Percentiles rank a stretch among this genome's conserved stretches.
Conservation (phyloP, 2,113 vertebrate genomes). For the Brachypodius melanocephalos region DNA sequence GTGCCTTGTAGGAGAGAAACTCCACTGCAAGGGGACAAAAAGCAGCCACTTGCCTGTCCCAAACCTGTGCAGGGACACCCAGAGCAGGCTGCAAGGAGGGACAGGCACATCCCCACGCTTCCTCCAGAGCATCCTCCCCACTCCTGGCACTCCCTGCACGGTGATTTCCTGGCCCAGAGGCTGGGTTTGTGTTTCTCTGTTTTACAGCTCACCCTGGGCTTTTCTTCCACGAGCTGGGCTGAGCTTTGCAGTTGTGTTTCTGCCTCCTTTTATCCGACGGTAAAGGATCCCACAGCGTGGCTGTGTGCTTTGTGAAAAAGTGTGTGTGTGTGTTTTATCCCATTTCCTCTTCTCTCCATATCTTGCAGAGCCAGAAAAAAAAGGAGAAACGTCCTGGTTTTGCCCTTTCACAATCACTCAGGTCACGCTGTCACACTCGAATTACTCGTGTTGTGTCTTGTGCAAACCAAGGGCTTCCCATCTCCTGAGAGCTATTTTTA, state of each 20-base stretch:
- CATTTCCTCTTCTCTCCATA: background rate
- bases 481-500: background rate
- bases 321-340: background rate
- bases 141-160: background rate
- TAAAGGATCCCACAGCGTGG: background rate
- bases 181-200: background rate
- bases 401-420: background rate
- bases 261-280: background rate
- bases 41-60: background rate
- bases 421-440: background rate
- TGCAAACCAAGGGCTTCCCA: background rate
- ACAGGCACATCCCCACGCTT: background rate
- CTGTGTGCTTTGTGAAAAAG: background rate
- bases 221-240: background rate
- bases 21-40: background rate
- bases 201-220: background rate
- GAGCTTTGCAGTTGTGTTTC: background rate
- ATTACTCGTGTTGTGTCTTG: background rate
- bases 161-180: slow-evolving; percentile 17
- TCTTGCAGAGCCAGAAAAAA: background rate
- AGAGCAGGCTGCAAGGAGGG: background rate
- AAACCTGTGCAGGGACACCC: background rate
- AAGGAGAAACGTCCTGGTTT: background rate
- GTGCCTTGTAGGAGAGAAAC: background rate
- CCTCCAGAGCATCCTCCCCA: background rate